Base-by-base conservation (phyloP, 1,140 invertebrate genomes). In the Chironomus striatipennis region DNA sequence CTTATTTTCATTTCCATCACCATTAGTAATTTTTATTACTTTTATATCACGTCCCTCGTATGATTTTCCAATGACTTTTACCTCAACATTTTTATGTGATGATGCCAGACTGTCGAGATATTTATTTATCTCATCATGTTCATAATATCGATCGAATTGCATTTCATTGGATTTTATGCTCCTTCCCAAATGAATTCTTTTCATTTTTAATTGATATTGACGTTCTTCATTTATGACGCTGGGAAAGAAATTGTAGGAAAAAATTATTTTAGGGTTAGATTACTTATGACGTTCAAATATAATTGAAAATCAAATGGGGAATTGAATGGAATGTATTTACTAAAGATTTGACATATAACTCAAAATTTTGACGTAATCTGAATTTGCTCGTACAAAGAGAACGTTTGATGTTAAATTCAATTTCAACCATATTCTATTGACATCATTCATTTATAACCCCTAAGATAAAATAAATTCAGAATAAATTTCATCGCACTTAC, bases 11-110 rank as follows among this genome's bases (percentile, higher is more conserved):
- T 5, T 12, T 15, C 80, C 79, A 9, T 80, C 78, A 75, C 79
- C 80, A 74, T 82, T 84, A 9, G 85, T 86, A 73, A 88, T 85
- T 64, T 83, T 85, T 72, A 88, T 79, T 64, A 84, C 85, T 75
- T 85, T 85, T 42, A 88, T 79, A 3, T 80, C 80, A 18, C 86
- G 81, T 10, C 84, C 81, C 77, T 87, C 81, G 72, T 82, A 83
- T 20, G 84, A 84, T 64, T 80, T 80, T 15, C 84, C 87, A 21
- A 83, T 81, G 5, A 78, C 80, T n/a, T 80, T 83, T 0, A 87
- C 78, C 2, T 74, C 81, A 0, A 85, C 85, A 20, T 70, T 70
- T 5, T 80, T 77, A 3, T 15, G 47, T n/a, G 85, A 84, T 0
- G 84, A 84, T 18, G 47, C 47, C 5, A 87, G 77, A 10, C 82